Evolutionary conservation across 1,140 invertebrate genomes (phyloP).

Genomic region (Pogonomyrmex californicus): DNA sequence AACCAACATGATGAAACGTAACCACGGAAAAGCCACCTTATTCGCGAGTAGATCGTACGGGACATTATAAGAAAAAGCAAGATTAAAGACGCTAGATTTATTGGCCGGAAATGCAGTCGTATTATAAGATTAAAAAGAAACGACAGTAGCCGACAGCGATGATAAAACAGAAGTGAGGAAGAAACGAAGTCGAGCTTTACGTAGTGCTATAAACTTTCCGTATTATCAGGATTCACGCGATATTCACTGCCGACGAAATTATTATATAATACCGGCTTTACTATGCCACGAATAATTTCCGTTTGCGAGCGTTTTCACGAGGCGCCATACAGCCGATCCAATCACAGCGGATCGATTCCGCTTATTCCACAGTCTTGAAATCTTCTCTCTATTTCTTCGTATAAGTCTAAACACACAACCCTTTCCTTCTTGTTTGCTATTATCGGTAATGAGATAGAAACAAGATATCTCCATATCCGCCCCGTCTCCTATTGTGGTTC

Average conservation of each 20-base stretch:
- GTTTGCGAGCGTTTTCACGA: slow-evolving; percentile 13
- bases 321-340: slow-evolving; percentile 9
- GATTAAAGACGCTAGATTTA: slow-evolving; percentile 14
- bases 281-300: slow-evolving; percentile 29
- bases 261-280: slow-evolving; percentile 56
- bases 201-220: slow-evolving; percentile 37
- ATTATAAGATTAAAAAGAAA: slow-evolving; percentile 41
- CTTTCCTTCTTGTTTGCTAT: slow-evolving; percentile 35
- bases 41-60: background rate
- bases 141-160: background rate
- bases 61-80: slow-evolving; percentile 30
- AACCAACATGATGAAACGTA: background rate
- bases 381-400: background rate
- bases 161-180: slow-evolving; percentile 44
- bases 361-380: slow-evolving; percentile 27
- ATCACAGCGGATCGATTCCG: slow-evolving; percentile 19
- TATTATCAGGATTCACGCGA: slow-evolving; percentile 29
- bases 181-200: slow-evolving; percentile 41
- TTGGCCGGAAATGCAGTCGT: background rate
- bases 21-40: background rate
- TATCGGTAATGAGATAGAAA: slow-evolving; percentile 70
- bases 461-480: slow-evolving; percentile 28
- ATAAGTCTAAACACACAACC: slow-evolving; percentile 26
- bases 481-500: background rate
- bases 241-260: slow-evolving; percentile 20